These are phyloP conservation scores for Lacanobia oleracea DNA, from an alignment of 2,888 invertebrate species.

Conservation along the genomic window DNA sequence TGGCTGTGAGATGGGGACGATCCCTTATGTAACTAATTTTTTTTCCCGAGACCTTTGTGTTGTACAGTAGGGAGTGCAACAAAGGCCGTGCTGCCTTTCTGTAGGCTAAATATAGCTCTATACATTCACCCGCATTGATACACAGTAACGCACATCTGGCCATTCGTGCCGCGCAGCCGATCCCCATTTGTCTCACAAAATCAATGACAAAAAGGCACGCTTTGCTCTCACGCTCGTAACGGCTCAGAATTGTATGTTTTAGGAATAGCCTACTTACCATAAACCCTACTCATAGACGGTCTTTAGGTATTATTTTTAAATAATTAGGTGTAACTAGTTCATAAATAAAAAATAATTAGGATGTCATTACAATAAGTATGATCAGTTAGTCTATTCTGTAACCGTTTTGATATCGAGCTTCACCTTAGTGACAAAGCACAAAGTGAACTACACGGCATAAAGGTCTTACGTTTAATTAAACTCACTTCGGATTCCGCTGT, in stretches of 20 bases:
- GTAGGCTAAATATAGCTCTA: constrained; percentile 88
- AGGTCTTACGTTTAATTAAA: no score
- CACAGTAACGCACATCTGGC: constrained; percentile 86
- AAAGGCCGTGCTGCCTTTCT: constrained; percentile 88
- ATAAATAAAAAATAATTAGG: neutral
- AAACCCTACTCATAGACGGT: no score
- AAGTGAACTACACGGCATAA: no score
- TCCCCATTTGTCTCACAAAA: constrained; percentile 68
- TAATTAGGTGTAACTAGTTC: neutral
- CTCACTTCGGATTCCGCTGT: no score
- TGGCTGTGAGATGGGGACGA: constrained; percentile 83
- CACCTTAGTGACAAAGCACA: no score
- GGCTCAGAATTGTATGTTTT: constrained; percentile 7
- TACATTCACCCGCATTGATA: constrained; percentile 79
- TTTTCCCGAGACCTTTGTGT: constrained; percentile 87
- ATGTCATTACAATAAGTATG: neutral
- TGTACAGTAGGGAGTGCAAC: constrained; percentile 84
- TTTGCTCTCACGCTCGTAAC: constrained; percentile 49
- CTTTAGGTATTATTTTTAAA: neutral
- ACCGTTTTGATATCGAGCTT: no score
- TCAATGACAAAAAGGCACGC: constrained; percentile 66
- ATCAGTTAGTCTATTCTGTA: no score
- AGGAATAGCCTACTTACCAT: neutral
- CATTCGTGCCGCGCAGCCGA: constrained; percentile 71
- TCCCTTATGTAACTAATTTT: constrained; percentile 85